Evolutionary conservation across 2,113 vertebrate genomes (phyloP), one percentile per base, ranked within the genome.

Genomic region (Hippolais icterina): DNA sequence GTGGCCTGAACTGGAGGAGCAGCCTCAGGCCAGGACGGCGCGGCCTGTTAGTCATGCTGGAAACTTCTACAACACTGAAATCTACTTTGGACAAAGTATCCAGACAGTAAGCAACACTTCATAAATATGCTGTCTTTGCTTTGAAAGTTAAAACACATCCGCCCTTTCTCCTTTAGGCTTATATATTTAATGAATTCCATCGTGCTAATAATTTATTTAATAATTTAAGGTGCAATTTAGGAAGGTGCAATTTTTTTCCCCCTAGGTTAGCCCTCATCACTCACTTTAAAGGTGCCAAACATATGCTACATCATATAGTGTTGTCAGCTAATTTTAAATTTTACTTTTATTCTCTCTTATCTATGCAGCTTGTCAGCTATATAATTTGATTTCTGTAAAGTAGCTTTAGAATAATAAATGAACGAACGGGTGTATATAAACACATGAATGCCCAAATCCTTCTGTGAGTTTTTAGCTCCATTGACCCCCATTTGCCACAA

Each of bases 51-150:
- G 93, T 81, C 99, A 99, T 1, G 86, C 78, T 9, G 99, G 99
- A 47, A 98, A 98, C 92, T 98, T 98, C 95, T 98, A 98, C 57
- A 96, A 99, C 53, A 97, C 93, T 4, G 98, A 99, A 86, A 97
- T 99, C 41, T 96, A 95, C 92, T 92, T 99, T 6, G 98, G 99
- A 65, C 98, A 99, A 94, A 98, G 90, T 77, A 92, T 99, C 54
- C 95, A 95, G 68, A 97, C 97, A 94, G 99, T 99, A 97, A 99
- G 99, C 84, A 93, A 52, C 42, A 8, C 35, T 85, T 89, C 52
- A 83, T 81, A 88, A 89, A 80, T 76, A 49, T 70, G 35, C 59
- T 96, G 52, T 72, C 68, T 92, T 94, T 95, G 82, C 92, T 96
- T 93, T 97, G 91, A 83, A 93, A 79, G 65, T 79, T 85, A 72